Base-by-base conservation (phyloP, 2,888 invertebrate genomes). In the Proisotoma minuta region DNA sequence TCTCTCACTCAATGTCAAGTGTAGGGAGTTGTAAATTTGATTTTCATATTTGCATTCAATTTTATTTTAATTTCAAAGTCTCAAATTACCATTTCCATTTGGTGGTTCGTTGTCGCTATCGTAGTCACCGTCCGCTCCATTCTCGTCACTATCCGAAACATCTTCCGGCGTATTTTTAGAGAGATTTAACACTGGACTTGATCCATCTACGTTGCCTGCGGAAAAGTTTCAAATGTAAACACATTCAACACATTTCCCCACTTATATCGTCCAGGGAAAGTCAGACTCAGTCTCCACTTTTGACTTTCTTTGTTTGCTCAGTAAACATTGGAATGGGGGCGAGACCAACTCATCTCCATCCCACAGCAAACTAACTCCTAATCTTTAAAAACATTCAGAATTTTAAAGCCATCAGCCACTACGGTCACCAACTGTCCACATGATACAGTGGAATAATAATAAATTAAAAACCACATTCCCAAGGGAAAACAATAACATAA, bases 171-270 rank as follows among this genome's bases (percentile, higher is more conserved):
- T 91, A 61, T 89, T 90, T 80, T 93, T 93, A 59, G 93, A 92
- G 63, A 94, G 82, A 81, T 93, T 93, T 75, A 93, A 80, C 72
- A 93, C 91, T 67, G 93, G 93, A 85, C 92, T 93, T 81, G 91
- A 91, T 59, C 89, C 89, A 75, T 88, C 89, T 70, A 91, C 89
- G 65, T 91, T 91, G 74, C 87, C 88, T 88, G 81, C 73, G 81
- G n/a, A 24, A 51, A 60, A 26, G 15, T 50, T 50, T 50, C 50
- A 50, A 50, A 50, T 24, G 24, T 56, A 56, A 40, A 40, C 23
- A 40, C 40, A 39, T 50, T 20, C 28, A 49, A 57, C 57, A 57
- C 29, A 57, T 49, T 57, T 49, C 48, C 5, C 23, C 51, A 40
- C 49, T 54, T 54, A 48, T 54, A 18, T 27, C 26, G n/a, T 23